phyloP scores from a whole-genome alignment of 30 jellyfish, hydroid and myxozoan species.

The Aurelia aurita complex sp. Pacific region DNA sequence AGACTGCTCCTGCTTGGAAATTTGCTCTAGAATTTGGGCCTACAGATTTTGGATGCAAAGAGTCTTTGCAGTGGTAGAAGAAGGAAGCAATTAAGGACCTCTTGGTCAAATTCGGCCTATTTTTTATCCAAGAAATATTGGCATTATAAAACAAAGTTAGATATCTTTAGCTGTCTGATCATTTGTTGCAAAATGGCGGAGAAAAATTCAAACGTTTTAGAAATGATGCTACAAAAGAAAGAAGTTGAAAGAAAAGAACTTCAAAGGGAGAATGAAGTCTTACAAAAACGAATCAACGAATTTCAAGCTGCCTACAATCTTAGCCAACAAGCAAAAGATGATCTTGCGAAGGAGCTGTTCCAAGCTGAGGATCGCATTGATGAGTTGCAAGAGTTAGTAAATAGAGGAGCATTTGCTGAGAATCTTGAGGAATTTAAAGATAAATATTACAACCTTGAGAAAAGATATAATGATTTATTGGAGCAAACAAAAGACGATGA shows the following conservation, averaged over 20 bases:
- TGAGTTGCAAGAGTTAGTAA: conserved; percentile 52
- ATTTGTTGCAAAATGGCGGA: conserved; percentile 27
- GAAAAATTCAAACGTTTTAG: conserved; percentile 53
- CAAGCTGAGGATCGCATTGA: conserved; percentile 64
- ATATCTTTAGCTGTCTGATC: too few relatives aligned
- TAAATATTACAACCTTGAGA: conserved; percentile 42
- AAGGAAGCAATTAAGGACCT: too few relatives aligned
- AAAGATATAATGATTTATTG: conserved; percentile 20
- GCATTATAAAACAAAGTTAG: too few relatives aligned
- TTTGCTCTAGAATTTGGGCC: too few relatives aligned
- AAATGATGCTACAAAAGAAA: conserved; percentile 69
- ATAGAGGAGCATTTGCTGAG: conserved; percentile 33
- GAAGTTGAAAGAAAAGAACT: conserved; percentile 61
- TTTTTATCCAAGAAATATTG: background rate
- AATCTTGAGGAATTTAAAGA: conserved; percentile 41
- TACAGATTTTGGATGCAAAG: too few relatives aligned
- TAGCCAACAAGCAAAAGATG: conserved; percentile 59
- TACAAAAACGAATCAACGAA: conserved; percentile 51
- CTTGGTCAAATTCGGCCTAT: too few relatives aligned
- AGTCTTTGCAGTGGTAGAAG: too few relatives aligned
- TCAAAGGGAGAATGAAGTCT: conserved; percentile 46
- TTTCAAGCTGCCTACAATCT: conserved; percentile 52
- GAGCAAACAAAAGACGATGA: conserved; percentile 70
- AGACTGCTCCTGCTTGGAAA: too few relatives aligned
- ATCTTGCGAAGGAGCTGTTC: conserved; percentile 69